phyloP scores from a whole-genome alignment of 1,140 invertebrate species.

The Eulimnadia texana region DNA sequence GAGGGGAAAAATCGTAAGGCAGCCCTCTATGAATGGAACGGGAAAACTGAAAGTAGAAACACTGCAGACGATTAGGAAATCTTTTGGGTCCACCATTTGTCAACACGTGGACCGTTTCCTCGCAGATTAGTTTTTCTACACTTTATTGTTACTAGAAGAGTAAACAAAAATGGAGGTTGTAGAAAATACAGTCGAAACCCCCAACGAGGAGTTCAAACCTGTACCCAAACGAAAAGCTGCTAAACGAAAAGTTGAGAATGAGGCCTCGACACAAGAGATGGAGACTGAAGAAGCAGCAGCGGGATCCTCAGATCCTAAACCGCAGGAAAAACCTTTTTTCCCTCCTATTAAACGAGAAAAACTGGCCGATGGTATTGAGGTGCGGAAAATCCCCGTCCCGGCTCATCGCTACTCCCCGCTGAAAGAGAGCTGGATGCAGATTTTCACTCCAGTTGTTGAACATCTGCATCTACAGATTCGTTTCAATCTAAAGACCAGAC shows the following conservation, averaged over 20 bases:
- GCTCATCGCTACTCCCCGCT: conserved; percentile 73
- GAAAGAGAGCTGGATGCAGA: conserved; percentile 94
- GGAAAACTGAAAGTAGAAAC: no score
- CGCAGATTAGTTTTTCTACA: no score
- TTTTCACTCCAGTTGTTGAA: conserved; percentile 90
- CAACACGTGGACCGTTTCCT: no score
- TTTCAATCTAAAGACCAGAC: conserved; percentile 81
- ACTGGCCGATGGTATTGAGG: conserved; percentile 25
- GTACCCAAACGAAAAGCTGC: conserved; percentile 15
- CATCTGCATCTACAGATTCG: conserved; percentile 85
- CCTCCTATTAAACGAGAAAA: conserved; percentile 18
- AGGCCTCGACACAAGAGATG: neutral
- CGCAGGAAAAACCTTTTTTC: conserved; percentile 9
- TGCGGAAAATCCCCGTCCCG: conserved; percentile 47
- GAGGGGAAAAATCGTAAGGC: no score
- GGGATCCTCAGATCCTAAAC: conserved; percentile 1
- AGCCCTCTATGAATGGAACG: no score
- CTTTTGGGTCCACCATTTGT: no score
- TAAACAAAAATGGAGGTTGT: neutral
- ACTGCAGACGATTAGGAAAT: no score
- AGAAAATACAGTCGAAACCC: neutral
- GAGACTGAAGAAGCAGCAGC: neutral
- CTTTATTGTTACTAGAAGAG: no score
- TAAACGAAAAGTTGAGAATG: conserved; percentile 13
- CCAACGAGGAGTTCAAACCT: neutral